phyloP scores from a whole-genome alignment of 2,797 vertebrate genomes.

The Alfaro cultratus region DNA sequence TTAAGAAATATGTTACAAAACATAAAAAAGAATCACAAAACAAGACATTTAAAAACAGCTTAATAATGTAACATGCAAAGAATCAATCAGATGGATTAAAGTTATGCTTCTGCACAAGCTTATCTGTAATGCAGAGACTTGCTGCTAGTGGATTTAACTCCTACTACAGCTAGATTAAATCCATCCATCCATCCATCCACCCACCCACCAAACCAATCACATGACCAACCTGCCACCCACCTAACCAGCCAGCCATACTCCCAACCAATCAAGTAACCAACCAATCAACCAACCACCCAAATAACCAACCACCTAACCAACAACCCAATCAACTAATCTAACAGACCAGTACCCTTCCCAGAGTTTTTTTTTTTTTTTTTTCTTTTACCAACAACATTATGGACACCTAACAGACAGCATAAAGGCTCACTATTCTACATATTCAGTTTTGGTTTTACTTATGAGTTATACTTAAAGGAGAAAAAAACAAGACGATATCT shows the following conservation, averaged over 20 bases:
- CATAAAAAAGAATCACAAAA: not conserved
- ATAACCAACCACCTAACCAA: too few relatives aligned
- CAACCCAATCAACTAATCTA: too few relatives aligned
- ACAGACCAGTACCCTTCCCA: not conserved
- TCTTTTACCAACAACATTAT: not conserved
- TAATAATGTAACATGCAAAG: not conserved
- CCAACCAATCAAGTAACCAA: too few relatives aligned
- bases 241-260: too few relatives aligned
- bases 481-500: not conserved
- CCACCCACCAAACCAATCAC: too few relatives aligned
- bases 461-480: not conserved
- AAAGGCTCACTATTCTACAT: not conserved
- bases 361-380: too few relatives aligned
- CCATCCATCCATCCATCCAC: too few relatives aligned
- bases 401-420: not conserved
- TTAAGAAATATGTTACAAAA: too few relatives aligned
- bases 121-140: not conserved
- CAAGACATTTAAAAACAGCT: not conserved
- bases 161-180: not conserved
- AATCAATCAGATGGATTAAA: not conserved
- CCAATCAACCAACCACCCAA: too few relatives aligned
- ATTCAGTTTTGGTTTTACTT: not conserved
- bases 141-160: not conserved
- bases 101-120: not conserved
- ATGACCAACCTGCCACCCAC: too few relatives aligned